Base-by-base conservation (phyloP, 2,888 invertebrate genomes). In the Lasioglossum calceatum region DNA sequence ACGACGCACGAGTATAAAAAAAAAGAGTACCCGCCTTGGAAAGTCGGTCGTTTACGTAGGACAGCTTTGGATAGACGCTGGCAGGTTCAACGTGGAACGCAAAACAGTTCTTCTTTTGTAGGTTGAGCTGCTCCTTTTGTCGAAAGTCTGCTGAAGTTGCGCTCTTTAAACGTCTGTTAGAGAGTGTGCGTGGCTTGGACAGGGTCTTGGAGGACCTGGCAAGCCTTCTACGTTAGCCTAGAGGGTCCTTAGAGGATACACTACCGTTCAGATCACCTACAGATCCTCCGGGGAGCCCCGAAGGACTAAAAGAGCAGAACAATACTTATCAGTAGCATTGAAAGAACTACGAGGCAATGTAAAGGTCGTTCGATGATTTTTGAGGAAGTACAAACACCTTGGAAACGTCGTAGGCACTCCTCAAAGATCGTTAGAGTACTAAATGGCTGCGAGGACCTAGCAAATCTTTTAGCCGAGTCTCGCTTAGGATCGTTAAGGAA, bases 1-100 rank as follows among this genome's bases (percentile, higher is more conserved):
- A 86, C 79, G 79, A 79, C 47, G 32, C 32, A 7, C 23, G 5
- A 12, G 0, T 23, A 54, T 70, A 74, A 67, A 70, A 67, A n/a
- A 67, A 81, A 74, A 75, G 58, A 76, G 75, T 70, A 32, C 39
- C 44, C 70, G 23, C 27, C 42, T 27, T 64, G 61, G 47, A 42
- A 77, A 58, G 64, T 36, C 54, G 77, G 32, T 61, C 47, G 77
- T 72, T 61, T 47, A 47, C 64, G 64, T 32, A 42, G 54, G 54
- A 54, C 50, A 23, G 44, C 54, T 71, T 39, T 3, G 67, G 67
- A 36, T 67, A 67, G 19, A 1, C 67, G 36, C 23, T 54, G 54
- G 54, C 54, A 10, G 23, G 19, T 19, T 64, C 19, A 67, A 67
- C 36, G 36, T 36, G 36, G 36, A 32, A 67, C 36, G 67, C 54